phyloP scores from a whole-genome alignment of 1,140 invertebrate species.

The Scaptomyza hsui region DNA sequence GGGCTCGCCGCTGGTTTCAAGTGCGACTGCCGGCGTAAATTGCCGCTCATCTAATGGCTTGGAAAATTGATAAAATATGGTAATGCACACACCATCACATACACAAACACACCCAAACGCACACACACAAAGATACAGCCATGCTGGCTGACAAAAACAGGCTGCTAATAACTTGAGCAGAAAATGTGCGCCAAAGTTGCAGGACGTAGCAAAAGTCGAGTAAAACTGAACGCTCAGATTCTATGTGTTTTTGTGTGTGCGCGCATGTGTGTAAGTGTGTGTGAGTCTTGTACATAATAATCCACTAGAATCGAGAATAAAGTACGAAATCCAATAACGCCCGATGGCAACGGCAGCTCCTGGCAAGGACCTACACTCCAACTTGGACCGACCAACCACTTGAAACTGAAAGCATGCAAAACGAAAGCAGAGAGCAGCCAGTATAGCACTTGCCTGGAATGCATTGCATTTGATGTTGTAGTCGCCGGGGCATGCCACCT shows the following conservation, averaged over 20 bases:
- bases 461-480: slow-evolving; percentile 87
- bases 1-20: slow-evolving; percentile 79
- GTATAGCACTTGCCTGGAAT: slow-evolving; percentile 78
- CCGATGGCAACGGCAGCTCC: slow-evolving; percentile 71
- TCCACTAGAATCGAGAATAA: slow-evolving; percentile 78
- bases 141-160: slow-evolving; percentile 77
- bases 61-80: slow-evolving; percentile 83
- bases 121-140: slow-evolving; percentile 32
- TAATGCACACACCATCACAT: slow-evolving; percentile 68
- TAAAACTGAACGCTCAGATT: slow-evolving; percentile 72
- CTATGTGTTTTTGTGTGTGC: slow-evolving; percentile 14
- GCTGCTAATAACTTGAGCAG: slow-evolving; percentile 81
- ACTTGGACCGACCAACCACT: slow-evolving; percentile 53
- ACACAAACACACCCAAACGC: slow-evolving; percentile 33
- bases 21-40: slow-evolving; percentile 79
- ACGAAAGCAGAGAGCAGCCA: slow-evolving; percentile 63
- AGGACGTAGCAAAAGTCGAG: slow-evolving; percentile 80
- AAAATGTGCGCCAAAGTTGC: slow-evolving; percentile 81
- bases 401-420: slow-evolving; percentile 78
- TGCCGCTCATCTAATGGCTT: slow-evolving; percentile 81
- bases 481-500: slow-evolving; percentile 87
- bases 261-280: slow-evolving; percentile 21
- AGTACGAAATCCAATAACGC: slow-evolving; percentile 81
- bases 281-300: slow-evolving; percentile 75
- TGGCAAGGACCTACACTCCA: slow-evolving; percentile 46